phyloP scores from a whole-genome alignment of 2,797 vertebrate species.

The Chaenodraco wilsoni region DNA sequence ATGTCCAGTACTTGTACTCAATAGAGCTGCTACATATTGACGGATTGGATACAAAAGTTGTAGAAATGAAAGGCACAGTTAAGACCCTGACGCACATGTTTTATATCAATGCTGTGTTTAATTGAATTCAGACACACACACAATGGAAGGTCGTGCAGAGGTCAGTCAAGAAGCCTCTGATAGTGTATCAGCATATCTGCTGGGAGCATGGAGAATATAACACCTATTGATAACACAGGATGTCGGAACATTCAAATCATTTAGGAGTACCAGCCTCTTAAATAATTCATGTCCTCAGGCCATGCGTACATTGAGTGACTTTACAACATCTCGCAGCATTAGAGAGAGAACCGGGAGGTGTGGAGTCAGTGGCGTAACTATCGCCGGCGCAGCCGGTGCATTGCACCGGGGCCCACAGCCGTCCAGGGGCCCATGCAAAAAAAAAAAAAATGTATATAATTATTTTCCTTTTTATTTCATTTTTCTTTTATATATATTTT shows the following conservation, averaged over 20 bases:
- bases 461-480: too few species aligned
- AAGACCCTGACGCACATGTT: conserved; percentile 5
- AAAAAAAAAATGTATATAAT: too few species aligned
- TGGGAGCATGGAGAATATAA: conserved; percentile 56
- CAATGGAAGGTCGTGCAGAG: conserved; percentile 42
- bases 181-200: conserved; percentile 40
- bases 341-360: conserved; percentile 6
- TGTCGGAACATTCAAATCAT: conserved; percentile 56
- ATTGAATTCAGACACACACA: conserved; percentile 25
- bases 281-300: conserved; percentile 58
- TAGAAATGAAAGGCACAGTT: neutral
- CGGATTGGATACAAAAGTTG: conserved; percentile 8
- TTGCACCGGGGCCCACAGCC: too few species aligned
- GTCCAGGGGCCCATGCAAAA: too few species aligned
- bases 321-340: conserved; percentile 43
- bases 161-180: conserved; percentile 41
- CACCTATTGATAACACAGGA: conserved; percentile 63
- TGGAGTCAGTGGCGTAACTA: neutral
- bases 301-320: conserved; percentile 58
- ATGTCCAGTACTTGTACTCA: conserved; percentile 49
- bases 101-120: conserved; percentile 1
- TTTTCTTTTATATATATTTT: too few species aligned
- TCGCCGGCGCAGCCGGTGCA: too few species aligned
- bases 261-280: conserved; percentile 53
- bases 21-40: conserved; percentile 50